A percentile compares a stretch with the other conserved stretches of the same genome.
Conservation (phyloP, 2,797 vertebrate genomes). For the Pipistrellus nathusii region DNA sequence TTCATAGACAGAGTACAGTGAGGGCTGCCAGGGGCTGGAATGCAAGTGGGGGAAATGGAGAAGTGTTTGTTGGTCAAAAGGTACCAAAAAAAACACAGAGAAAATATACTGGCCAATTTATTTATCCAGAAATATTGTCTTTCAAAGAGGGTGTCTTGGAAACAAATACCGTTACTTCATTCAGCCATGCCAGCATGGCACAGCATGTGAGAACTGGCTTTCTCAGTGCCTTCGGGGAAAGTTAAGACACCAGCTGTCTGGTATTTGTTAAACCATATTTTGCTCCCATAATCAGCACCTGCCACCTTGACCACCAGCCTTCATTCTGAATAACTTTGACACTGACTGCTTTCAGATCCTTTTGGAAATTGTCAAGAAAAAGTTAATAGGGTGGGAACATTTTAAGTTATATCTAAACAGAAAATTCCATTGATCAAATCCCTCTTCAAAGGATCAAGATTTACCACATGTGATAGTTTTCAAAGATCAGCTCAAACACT, state of each 20-base stretch:
- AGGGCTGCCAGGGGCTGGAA: background rate
- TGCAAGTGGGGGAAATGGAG: background rate
- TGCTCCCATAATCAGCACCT: background rate
- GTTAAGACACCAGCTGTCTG: background rate
- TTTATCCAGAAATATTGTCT: background rate
- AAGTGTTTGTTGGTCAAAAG: background rate
- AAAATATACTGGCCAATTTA: background rate
- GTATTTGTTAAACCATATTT: background rate
- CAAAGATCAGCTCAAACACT: background rate
- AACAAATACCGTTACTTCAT: background rate
- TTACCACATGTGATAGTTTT: background rate
- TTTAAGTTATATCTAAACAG: constrained; percentile 37
- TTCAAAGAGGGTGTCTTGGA: background rate
- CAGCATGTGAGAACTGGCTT: background rate
- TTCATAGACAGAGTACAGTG: background rate
- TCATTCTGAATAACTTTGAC: background rate
- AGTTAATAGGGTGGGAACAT: background rate
- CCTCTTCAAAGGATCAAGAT: background rate
- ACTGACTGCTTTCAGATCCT: background rate
- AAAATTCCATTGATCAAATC: constrained; percentile 14
- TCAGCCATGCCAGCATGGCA: background rate
- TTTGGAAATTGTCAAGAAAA: background rate
- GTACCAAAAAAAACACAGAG: background rate
- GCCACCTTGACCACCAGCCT: background rate
- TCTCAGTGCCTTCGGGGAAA: background rate